Base-by-base conservation (phyloP, 2,888 invertebrate species). In the Dynastes maya region DNA sequence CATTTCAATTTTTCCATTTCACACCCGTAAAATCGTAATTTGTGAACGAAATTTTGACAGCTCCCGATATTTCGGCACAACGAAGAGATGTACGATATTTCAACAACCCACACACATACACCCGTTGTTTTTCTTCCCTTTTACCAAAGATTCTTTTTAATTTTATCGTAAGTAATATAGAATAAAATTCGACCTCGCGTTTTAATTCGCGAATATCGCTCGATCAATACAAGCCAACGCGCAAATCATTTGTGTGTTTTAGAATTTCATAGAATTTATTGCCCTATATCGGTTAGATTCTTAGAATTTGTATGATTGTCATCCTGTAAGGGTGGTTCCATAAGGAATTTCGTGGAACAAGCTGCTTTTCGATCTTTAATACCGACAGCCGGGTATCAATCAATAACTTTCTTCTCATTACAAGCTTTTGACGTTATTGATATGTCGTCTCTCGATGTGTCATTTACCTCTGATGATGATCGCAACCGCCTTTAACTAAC, bases 201-300 rank as follows among this genome's bases (percentile, higher is more conserved):
- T 58, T 22, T 2, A 22, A 58, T 58, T 58, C 11, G 16, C 45
- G 65, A 67, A 67, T 45, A 40, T 67, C 55, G 40, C 37, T 22
- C 37, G 40, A 67, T 67, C 65, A 67, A 67, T 67, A 67, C 65
- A 67, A 67, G 40, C 65, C 40, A 27, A 8, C 55, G 65, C 65
- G 65, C 65, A 67, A 67, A 67, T 22, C 65, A 45, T 67, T 45
- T 65, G 11, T 37, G 13, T 65, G 37, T 40, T 65, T 65, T 65
- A 65, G 65, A 65, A 65, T 65, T 16, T 6, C 13, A 13, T 37
- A 16, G n/a, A 53, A 16, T 53, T 53, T 13, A 53, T 37, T 16
- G 53, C 16, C 55, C 55, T 5, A 58, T 22, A 58, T 58, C 45
- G 1, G 11, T 11, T 45, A 8, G 9, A 45, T 45, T 2, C 45